Percentiles rank a stretch among this genome's conserved stretches.
Conservation (phyloP, 2,797 vertebrate species). For the Falco naumanni region DNA sequence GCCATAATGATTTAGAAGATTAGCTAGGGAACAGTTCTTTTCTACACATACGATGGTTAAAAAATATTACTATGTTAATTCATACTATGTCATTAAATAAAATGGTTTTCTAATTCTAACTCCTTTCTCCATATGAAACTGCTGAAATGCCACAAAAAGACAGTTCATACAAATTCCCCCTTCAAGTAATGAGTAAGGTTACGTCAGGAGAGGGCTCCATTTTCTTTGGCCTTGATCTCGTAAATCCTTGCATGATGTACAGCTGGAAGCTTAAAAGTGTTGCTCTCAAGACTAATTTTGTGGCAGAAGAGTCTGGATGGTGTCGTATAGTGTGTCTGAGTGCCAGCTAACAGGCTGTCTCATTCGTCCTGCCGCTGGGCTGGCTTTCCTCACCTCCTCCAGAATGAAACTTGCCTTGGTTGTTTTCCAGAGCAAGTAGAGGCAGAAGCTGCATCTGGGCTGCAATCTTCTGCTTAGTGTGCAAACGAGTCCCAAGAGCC, state of each 20-base stretch:
- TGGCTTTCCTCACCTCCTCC: not conserved
- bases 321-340: not conserved
- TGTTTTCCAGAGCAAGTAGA: not conserved
- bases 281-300: slow-evolving; percentile 7
- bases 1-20: slow-evolving; percentile 62
- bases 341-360: not conserved
- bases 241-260: not conserved
- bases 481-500: not conserved
- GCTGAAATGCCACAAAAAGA: not conserved
- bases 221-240: slow-evolving; percentile 17
- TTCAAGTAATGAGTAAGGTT: slow-evolving; percentile 12
- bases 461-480: not conserved
- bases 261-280: not conserved
- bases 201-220: not conserved
- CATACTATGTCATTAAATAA: slow-evolving; percentile 29
- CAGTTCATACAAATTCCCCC: not conserved
- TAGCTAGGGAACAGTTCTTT: slow-evolving; percentile 38
- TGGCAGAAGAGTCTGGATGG: not conserved
- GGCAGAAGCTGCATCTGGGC: not conserved
- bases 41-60: not conserved
- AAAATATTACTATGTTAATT: slow-evolving; percentile 38
- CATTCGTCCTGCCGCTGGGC: not conserved
- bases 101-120: slow-evolving; percentile 22
- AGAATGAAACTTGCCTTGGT: not conserved
- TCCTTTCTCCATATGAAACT: not conserved